phyloP scores from a whole-genome alignment of 2,113 vertebrate genomes.

The Tachysurus fulvidraco region DNA sequence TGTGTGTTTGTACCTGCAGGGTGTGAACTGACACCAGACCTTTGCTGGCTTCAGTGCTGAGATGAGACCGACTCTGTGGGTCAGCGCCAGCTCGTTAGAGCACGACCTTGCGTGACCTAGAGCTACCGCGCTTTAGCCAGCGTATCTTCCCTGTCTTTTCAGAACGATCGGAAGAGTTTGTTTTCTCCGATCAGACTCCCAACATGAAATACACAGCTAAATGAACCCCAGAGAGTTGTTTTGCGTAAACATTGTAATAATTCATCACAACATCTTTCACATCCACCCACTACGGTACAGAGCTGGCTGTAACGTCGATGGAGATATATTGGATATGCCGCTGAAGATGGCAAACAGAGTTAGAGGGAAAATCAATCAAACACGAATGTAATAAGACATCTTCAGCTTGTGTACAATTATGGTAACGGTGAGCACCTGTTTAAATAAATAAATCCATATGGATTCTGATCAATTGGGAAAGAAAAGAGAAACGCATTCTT shows the following conservation, averaged over 20 bases:
- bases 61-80: conserved; percentile 37
- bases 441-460: neutral
- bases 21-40: conserved; percentile 41
- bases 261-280: conserved; percentile 22
- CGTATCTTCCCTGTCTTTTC: conserved; percentile 18
- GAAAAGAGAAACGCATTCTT: neutral
- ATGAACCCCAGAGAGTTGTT: conserved; percentile 34
- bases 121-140: conserved; percentile 23
- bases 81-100: conserved; percentile 51
- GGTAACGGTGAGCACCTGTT: neutral
- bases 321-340: neutral
- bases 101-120: conserved; percentile 50
- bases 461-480: neutral
- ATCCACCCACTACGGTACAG: conserved; percentile 11
- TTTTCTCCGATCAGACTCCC: neutral
- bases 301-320: neutral
- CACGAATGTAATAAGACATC: neutral
- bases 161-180: neutral
- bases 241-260: conserved; percentile 41
- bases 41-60: conserved; percentile 38
- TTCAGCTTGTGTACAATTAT: neutral
- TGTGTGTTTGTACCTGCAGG: conserved; percentile 28
- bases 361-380: neutral
- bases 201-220: conserved; percentile 3
- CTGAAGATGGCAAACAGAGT: neutral